Percentiles rank a stretch among this genome's conserved stretches.
Evolutionary conservation across 1,140 invertebrate species (phyloP).

Genomic region (Ostrea denselamellosa): DNA sequence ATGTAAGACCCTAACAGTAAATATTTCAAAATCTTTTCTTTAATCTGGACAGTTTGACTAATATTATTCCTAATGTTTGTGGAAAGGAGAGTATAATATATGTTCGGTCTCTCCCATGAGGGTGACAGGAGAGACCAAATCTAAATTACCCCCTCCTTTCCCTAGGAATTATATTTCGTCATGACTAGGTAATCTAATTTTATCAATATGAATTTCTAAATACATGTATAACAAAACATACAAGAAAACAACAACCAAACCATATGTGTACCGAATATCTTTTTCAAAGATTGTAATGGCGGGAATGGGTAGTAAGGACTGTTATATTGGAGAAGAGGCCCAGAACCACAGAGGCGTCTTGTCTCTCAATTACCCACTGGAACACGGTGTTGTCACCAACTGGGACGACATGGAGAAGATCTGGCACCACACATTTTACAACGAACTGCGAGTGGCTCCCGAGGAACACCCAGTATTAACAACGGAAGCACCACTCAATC

Average conservation of each 20-base stretch:
- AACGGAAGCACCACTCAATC: conserved; percentile 74
- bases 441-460: conserved; percentile 93
- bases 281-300: conserved; percentile 77
- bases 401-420: conserved; percentile 92
- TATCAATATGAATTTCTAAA: too few species aligned
- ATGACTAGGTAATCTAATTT: too few species aligned
- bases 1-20: not conserved
- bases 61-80: too few species aligned
- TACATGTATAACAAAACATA: not conserved
- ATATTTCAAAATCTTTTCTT: too few species aligned
- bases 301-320: conserved; percentile 80
- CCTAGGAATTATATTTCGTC: too few species aligned
- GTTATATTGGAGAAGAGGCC: conserved; percentile 79
- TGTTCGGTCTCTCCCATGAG: too few species aligned
- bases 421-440: conserved; percentile 86
- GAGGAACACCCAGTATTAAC: conserved; percentile 93
- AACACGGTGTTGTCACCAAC: conserved; percentile 81
- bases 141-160: too few species aligned
- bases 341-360: conserved; percentile 85
- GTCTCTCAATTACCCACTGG: conserved; percentile 80
- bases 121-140: too few species aligned
- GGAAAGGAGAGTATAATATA: too few species aligned
- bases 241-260: not conserved
- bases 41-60: too few species aligned
- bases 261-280: not conserved